Percentiles rank a stretch among this genome's conserved stretches.
Conservation (phyloP, 2,113 vertebrate species). For the Empidonax alnorum region DNA sequence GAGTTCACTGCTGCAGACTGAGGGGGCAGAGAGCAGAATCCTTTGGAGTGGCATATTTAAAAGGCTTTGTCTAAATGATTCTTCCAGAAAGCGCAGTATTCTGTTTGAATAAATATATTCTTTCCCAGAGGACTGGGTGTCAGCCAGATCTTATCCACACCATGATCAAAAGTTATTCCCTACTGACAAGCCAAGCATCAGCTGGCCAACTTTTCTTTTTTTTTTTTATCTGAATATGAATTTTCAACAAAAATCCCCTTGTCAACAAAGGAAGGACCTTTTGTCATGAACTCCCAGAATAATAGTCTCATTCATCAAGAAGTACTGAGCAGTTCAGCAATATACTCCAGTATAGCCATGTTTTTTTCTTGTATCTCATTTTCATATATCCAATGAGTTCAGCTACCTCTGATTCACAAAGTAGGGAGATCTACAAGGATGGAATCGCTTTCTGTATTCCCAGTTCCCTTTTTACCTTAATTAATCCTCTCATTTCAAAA, state of each 20-base stretch:
- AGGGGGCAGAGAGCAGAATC: not conserved
- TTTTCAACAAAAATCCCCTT: not conserved
- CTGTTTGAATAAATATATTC: conserved; percentile 4
- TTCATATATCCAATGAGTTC: not conserved
- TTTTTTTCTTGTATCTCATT: conserved; percentile 26
- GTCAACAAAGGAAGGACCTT: conserved; percentile 24
- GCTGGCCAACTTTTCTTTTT: not conserved
- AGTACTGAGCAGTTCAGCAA: not conserved
- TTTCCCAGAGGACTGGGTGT: conserved; percentile 23
- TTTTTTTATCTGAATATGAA: not conserved
- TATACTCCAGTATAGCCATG: not conserved
- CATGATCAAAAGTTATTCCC: conserved; percentile 32
- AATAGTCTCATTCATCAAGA: conserved; percentile 13
- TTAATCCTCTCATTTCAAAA: not conserved
- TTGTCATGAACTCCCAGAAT: conserved; percentile 18
- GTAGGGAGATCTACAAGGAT: not conserved
- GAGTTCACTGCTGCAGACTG: not conserved
- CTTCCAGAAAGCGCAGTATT: not conserved
- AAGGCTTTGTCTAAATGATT: not conserved
- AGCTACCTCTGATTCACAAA: not conserved
- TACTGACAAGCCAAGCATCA: not conserved
- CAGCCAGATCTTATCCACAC: conserved; percentile 10
- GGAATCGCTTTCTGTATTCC: not conserved
- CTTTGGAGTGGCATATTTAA: not conserved
- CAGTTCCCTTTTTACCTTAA: not conserved